Evolutionary conservation across 2,888 invertebrate species (phyloP).

Genomic region (Eugnorisma glareosa): DNA sequence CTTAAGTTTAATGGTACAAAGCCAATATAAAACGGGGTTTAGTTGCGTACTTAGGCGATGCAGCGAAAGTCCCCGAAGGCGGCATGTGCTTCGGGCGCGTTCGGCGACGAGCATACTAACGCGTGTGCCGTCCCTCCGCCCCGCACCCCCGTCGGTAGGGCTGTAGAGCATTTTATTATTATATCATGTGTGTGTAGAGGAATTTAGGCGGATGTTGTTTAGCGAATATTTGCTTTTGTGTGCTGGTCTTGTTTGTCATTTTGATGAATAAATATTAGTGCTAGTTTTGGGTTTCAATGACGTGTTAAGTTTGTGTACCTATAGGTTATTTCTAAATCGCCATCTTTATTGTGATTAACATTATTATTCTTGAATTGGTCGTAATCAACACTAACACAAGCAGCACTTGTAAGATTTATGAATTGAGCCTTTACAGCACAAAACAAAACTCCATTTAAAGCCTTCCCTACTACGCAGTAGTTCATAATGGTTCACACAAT

Average conservation of each 20-base stretch:
- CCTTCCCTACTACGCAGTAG: not conserved
- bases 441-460: not conserved
- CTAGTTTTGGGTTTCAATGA: not conserved
- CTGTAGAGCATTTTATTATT: slow-evolving; percentile 49
- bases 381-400: not conserved
- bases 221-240: slow-evolving; percentile 32
- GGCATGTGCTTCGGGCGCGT: slow-evolving; percentile 67
- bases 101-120: slow-evolving; percentile 71
- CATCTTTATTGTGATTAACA: not conserved
- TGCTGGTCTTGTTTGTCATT: slow-evolving; percentile 21
- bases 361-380: not conserved
- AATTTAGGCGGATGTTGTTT: slow-evolving; percentile 42
- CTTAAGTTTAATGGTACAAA: slow-evolving; percentile 68
- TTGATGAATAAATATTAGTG: not conserved
- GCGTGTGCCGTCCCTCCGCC: slow-evolving; percentile 13
- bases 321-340: not conserved
- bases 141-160: slow-evolving; percentile 36
- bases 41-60: slow-evolving; percentile 66
- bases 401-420: not conserved
- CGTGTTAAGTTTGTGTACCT: not conserved
- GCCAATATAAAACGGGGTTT: slow-evolving; percentile 68
- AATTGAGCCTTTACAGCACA: not conserved
- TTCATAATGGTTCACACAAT: slow-evolving; percentile 16
- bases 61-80: slow-evolving; percentile 67
- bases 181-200: slow-evolving; percentile 25